Percentiles rank a stretch among this genome's conserved stretches.
Conservation (phyloP, 2,888 invertebrate species). For the Arge pagana region DNA sequence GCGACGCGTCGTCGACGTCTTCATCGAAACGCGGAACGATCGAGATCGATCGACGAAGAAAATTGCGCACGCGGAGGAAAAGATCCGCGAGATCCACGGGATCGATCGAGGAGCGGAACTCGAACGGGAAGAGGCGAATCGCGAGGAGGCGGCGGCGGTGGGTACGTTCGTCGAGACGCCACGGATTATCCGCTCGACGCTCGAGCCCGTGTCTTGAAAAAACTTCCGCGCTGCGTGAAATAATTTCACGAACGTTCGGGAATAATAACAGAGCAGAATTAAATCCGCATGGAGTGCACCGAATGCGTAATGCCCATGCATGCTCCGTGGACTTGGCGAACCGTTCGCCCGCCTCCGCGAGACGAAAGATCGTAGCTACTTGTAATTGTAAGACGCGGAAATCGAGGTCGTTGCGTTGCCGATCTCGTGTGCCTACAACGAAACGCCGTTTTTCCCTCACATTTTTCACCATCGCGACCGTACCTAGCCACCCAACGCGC, state of each 20-base stretch:
- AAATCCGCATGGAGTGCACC: slow-evolving; percentile 27
- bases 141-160: no score
- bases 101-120: no score
- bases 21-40: neutral
- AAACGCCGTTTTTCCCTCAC: no score
- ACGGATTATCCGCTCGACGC: neutral
- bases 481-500: no score
- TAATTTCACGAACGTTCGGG: slow-evolving; percentile 31
- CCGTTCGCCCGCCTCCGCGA: slow-evolving; percentile 15
- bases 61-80: no score
- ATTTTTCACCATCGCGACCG: no score
- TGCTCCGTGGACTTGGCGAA: slow-evolving; percentile 38
- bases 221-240: slow-evolving; percentile 33
- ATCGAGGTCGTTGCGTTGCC: neutral
- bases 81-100: no score
- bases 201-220: neutral
- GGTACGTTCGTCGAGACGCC: no score
- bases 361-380: no score
- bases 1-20: neutral
- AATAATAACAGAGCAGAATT: slow-evolving; percentile 34
- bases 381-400: no score
- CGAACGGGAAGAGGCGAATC: no score
- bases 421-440: no score
- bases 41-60: neutral
- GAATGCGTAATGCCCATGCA: slow-evolving; percentile 41